Evolutionary conservation across 2,797 vertebrate species (phyloP).

Genomic region (Heterohyrax brucei): DNA sequence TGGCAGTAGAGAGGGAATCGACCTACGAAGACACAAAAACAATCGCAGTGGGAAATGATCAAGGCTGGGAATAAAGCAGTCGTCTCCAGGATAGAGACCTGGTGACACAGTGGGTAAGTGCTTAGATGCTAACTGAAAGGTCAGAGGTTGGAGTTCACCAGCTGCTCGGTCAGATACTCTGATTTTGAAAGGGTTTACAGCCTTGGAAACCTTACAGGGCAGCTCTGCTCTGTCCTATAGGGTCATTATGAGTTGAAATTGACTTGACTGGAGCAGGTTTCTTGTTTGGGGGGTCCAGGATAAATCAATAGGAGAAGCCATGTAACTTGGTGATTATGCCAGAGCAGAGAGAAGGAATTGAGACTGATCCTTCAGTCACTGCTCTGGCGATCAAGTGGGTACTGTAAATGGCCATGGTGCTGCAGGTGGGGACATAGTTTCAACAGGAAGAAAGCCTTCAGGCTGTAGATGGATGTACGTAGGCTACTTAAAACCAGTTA

Average conservation of each 20-base stretch:
- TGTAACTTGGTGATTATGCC: neutral
- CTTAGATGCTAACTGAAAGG: no score
- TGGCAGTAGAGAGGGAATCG: neutral
- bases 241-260: no score
- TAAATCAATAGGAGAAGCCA: neutral
- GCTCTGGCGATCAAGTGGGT: neutral
- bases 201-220: no score
- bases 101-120: no score
- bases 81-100: neutral
- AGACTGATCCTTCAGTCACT: neutral
- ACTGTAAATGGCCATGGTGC: neutral
- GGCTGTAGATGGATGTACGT: fast-evolving
- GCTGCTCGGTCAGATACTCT: no score
- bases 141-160: no score
- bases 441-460: neutral
- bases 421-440: neutral
- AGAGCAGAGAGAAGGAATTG: neutral
- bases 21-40: neutral
- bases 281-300: neutral
- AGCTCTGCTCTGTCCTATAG: no score
- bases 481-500: neutral
- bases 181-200: no score
- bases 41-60: neutral
- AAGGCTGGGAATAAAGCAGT: neutral
- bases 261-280: no score